These are phyloP conservation scores for Glyptemys insculpta DNA, from an alignment of 2,797 vertebrate species.

Conservation along the genomic window DNA sequence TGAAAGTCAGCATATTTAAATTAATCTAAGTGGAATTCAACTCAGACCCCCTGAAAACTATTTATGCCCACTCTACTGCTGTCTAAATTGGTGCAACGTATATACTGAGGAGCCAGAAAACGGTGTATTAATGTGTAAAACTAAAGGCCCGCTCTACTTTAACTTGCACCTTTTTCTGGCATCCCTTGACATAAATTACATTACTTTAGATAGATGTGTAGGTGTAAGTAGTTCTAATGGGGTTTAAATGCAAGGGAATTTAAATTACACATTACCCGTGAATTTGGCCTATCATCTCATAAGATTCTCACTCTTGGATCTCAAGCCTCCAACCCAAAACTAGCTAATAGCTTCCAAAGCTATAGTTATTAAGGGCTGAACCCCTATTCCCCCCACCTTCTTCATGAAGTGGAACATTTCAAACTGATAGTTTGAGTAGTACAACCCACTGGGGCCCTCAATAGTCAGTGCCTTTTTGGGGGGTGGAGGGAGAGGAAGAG, in stretches of 20 bases:
- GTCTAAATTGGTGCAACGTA: background rate
- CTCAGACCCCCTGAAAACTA: background rate
- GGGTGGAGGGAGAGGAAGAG: background rate
- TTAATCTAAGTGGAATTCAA: background rate
- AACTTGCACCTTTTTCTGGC: background rate
- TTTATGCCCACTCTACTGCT: background rate
- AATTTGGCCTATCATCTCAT: background rate
- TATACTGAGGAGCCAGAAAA: background rate
- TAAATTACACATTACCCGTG: background rate
- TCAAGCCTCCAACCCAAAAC: background rate
- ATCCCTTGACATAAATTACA: background rate
- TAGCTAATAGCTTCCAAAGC: background rate
- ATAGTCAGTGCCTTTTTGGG: background rate
- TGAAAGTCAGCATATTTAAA: background rate
- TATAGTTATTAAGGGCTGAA: background rate
- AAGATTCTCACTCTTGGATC: background rate
- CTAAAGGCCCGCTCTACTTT: background rate
- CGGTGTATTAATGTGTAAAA: background rate
- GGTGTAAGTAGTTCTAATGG: background rate
- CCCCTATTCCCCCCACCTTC: constrained; percentile 8
- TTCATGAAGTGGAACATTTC: background rate
- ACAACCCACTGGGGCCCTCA: background rate
- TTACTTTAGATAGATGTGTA: background rate
- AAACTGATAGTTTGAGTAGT: background rate
- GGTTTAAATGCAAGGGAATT: background rate